phyloP scores from a whole-genome alignment of 2,888 invertebrate species.

The Strigamia crassipes region DNA sequence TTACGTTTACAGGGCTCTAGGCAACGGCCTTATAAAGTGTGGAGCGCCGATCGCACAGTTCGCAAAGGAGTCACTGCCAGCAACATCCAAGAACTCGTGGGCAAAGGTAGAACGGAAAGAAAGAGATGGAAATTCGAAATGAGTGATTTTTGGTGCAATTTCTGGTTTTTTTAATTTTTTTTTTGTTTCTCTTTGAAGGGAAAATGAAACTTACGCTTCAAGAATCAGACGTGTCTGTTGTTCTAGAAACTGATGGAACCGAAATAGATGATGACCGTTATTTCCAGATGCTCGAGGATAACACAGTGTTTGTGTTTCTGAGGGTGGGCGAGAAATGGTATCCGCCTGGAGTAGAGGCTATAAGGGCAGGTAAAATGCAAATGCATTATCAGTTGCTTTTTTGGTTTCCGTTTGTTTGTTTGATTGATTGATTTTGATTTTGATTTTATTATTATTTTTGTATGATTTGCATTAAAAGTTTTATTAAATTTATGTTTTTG shows the following conservation, averaged over 20 bases:
- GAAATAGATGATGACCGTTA: constrained; percentile 96
- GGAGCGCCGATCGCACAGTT: constrained; percentile 50
- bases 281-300: constrained; percentile 87
- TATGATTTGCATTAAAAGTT: background rate
- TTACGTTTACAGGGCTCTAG: constrained; percentile 48
- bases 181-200: constrained; percentile 63
- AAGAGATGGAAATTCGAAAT: background rate
- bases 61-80: constrained; percentile 50
- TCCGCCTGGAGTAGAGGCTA: constrained; percentile 91
- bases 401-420: constrained; percentile 41
- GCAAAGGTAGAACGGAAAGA: constrained; percentile 47
- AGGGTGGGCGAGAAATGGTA: constrained; percentile 91
- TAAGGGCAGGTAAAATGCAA: constrained; percentile 76
- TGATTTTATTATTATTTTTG: background rate
- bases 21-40: constrained; percentile 51
- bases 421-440: too few relatives aligned
- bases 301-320: constrained; percentile 85
- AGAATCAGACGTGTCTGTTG: constrained; percentile 79
- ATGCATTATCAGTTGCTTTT: constrained; percentile 44
- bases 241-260: constrained; percentile 89
- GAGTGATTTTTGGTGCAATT: background rate
- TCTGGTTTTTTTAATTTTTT: background rate
- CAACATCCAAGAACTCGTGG: constrained; percentile 48
- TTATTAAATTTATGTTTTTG: background rate
- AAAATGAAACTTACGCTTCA: constrained; percentile 88